Evolutionary conservation across 2,888 invertebrate species (phyloP), one percentile per base, ranked within the genome.

Genomic region (Cheilosia grossa): DNA sequence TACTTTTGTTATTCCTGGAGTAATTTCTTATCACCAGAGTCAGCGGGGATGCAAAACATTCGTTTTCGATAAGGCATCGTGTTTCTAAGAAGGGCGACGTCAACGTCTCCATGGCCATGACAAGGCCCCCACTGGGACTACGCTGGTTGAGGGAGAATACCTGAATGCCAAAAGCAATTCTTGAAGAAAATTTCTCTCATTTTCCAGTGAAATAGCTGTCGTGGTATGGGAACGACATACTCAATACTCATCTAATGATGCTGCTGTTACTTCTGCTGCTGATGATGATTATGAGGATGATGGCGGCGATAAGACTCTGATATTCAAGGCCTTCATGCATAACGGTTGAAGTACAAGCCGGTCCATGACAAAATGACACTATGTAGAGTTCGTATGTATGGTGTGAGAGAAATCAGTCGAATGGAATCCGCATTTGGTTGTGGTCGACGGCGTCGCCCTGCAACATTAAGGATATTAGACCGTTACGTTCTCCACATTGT

Each of bases 391-490:
- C 44, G 19, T 40, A 47, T 19, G 17, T 53, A 9, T 44, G 17
- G 17, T 56, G 51, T 54, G 40, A 70, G 53, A 40, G 64, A 44
- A 74, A 79, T 66, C 79, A 79, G 64, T 74, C 79, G 56, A 59
- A 79, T 74, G 79, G 73, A 83, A 80, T 80, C 74, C 74, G 47
- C 47, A 75, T 72, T 80, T 51, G 74, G 44, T 70, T 78, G 75
- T 42, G 79, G 64, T 78, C 78, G 72, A 61, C 40, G 59, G 15
- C 40, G 21, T 59, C 56, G 63, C 73, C 56, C 74, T 64, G 70
- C 70, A 75, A 61, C 59, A 74, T 83, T 75, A 70, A 70, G 83
- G 83, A 83, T 80, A 83, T 83, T 83, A 83, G 59, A 83, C 75
- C 80, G 59, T 74, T 83, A 37, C 79, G 79, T 64, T 66, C 59